Conservation (phyloP, 2,797 vertebrate genomes). For the Harpagifer antarcticus region DNA sequence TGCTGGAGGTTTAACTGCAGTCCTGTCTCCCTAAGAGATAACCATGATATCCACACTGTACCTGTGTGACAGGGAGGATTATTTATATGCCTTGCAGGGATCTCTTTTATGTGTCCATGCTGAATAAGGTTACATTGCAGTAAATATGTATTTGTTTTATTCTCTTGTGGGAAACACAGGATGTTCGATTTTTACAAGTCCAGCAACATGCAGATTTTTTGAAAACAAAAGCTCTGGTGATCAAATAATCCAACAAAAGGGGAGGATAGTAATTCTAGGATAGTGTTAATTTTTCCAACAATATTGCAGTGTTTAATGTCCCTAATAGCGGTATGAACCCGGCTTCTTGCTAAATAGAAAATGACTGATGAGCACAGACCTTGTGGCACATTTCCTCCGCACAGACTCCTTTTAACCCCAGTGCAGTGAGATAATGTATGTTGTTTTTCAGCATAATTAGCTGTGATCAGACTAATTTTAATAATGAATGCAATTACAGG, state of each 20-base stretch:
- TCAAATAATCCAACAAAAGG: conserved; percentile 21
- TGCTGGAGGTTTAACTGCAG: conserved; percentile 66
- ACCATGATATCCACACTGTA: conserved; percentile 35
- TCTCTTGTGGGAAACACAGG: conserved; percentile 2
- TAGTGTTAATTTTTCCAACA: conserved; percentile 49
- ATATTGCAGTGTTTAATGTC: conserved; percentile 39
- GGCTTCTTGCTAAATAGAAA: conserved; percentile 41
- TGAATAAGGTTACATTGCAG: conserved; percentile 3
- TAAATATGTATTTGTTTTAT: conserved; percentile 24
- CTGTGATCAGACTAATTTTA: conserved; percentile 71
- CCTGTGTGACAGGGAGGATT: conserved; percentile 28
- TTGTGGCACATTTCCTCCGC: conserved; percentile 56
- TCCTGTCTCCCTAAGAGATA: conserved; percentile 54
- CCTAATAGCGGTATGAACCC: conserved; percentile 18
- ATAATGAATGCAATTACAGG: conserved; percentile 81
- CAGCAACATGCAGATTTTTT: conserved; percentile 23
- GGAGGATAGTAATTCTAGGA: conserved; percentile 31
- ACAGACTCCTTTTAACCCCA: conserved; percentile 47
- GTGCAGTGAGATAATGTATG: conserved; percentile 59
- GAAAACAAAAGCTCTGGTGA: conserved; percentile 36
- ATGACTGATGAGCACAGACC: conserved; percentile 45
- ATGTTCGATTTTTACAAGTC: conserved; percentile 18
- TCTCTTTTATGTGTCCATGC: conserved; percentile 10
- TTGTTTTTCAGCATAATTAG: conserved; percentile 67
- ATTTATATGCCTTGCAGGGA: conserved; percentile 27